Evolutionary conservation across 2,113 vertebrate genomes (phyloP), one percentile per base, ranked within the genome.

Genomic region (Hucho hucho): DNA sequence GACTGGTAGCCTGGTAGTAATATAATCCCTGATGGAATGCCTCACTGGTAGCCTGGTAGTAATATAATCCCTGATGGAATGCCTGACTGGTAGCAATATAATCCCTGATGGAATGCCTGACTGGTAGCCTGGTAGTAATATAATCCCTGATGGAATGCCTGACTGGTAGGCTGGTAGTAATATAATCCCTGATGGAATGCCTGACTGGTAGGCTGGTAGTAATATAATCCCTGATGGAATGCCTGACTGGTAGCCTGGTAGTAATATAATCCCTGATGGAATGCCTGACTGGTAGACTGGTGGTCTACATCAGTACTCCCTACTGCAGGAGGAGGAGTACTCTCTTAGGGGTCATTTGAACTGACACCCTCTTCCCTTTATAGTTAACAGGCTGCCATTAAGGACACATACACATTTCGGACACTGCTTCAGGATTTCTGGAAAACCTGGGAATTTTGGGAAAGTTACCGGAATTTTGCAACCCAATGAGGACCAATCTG

Each of bases 181-280:
- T 32, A 81, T 84, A 89, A 73, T 82, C 87, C 86, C 84, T 53
- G 47, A 53, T 90, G 83, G 79, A 87, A 81, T 89, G 85, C 88
- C 88, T 53, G 47, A 18, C 4, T 53, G 47, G 47, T 53, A 53
- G 0, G 1, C 47, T 49, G 47, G 12, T 49, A 13, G 78, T 86
- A 32, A 5, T 32, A 81, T 84, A 89, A 73, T 82, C 87, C 86
- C 84, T 82, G 77, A 90, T 90, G 83, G 79, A 87, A 81, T 89
- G 84, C 85, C 87, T 29, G 28, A 29, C 3, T 29, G 28, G 28
- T 29, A 29, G 28, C 3, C 29, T 29, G 29, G 29, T 29, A 5
- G 78, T 86, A 82, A 76, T 87, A 81, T 83, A 90, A 74, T 83
- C 87, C 86, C 84, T 82, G 77, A 90, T 90, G 82, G 81, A 87